These are phyloP conservation scores for Lissocephala sabroskyi DNA, from an alignment of 2,888 invertebrate genomes.

Conservation along the genomic window DNA sequence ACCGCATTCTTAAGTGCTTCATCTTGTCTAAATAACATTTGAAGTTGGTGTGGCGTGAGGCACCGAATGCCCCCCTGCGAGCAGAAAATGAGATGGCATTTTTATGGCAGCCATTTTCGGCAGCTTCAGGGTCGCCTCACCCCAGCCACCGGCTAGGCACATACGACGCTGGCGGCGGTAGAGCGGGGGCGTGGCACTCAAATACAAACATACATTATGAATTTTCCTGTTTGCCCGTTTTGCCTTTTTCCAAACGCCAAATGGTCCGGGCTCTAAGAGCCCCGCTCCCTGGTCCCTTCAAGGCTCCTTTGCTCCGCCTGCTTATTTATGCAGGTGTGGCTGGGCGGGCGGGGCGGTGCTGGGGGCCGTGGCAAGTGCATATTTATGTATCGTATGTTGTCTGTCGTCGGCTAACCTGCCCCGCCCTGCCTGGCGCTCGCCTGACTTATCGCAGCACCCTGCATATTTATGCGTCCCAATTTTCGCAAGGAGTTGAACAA, in stretches of 20 bases:
- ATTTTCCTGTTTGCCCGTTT: slow-evolving; percentile 38
- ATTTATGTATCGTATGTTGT: slow-evolving; percentile 45
- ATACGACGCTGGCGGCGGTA: background rate
- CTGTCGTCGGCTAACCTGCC: background rate
- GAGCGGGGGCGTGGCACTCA: too few relatives aligned
- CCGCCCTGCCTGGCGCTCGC: background rate
- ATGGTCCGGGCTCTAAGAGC: background rate
- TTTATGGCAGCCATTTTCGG: slow-evolving; percentile 58
- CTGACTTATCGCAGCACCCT: background rate
- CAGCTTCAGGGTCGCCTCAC: slow-evolving; percentile 7
- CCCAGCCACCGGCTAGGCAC: slow-evolving; percentile 21
- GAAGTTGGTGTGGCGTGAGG: slow-evolving; percentile 18
- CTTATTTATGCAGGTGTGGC: background rate
- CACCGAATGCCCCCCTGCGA: background rate
- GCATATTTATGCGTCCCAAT: slow-evolving; percentile 35
- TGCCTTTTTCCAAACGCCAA: background rate
- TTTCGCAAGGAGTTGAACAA: too few relatives aligned
- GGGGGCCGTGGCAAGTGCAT: slow-evolving; percentile 45
- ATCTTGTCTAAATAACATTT: slow-evolving; percentile 63
- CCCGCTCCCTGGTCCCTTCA: too few relatives aligned
- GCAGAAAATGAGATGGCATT: slow-evolving; percentile 56
- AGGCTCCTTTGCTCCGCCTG: background rate
- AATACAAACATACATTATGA: slow-evolving; percentile 54
- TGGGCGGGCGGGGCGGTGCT: slow-evolving; percentile 1
- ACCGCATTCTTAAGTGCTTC: slow-evolving; percentile 62